Evolutionary conservation across 1,140 invertebrate genomes (phyloP), one percentile per base, ranked within the genome.

Genomic region (Ladona fulva): DNA sequence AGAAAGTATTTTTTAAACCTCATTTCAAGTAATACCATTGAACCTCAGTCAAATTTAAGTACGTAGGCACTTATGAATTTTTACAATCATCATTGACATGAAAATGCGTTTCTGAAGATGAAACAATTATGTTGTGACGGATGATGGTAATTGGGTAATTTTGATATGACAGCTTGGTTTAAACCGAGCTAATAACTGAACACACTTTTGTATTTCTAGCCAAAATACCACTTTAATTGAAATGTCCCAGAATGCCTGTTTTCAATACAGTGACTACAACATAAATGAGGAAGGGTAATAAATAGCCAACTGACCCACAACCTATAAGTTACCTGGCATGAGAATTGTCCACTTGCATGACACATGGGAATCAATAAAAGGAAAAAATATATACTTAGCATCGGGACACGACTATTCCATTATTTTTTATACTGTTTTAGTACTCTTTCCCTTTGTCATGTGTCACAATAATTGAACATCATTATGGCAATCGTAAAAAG

Each of bases 181-280:
- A 22, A 66, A 16, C 52, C 52, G n/a, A 66, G 52, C 52, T 66
- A 66, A 66, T 66, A 66, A 66, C n/a, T 66, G 16, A 66, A 66
- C 52, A 66, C 74, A 19, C 25, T 42, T 76, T 25, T 37, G 25
- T 42, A 66, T 78, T 73, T 78, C 74, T 78, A 78, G 78, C 78
- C 78, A 78, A 78, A 78, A 78, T 78, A 78, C 78, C 78, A 78
- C 78, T 78, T 78, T 78, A 76, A 78, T 74, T 77, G 42, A 77
- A 77, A 77, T 77, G 76, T 77, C 76, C 76, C 78, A 78, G 42
- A 75, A 75, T 78, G 59, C 74, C 42, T 78, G 22, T 37, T 78
- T 59, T 76, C 74, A 29, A 44, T 44, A 76, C 24, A 52, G 37
- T 42, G 75, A 42, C 25, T 76, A 76, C 24, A 76, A 76, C 24